Percentiles rank a stretch among this genome's conserved stretches.
Conservation (phyloP, 53 echinoderm and acorn worm genomes). For the Astropecten irregularis region DNA sequence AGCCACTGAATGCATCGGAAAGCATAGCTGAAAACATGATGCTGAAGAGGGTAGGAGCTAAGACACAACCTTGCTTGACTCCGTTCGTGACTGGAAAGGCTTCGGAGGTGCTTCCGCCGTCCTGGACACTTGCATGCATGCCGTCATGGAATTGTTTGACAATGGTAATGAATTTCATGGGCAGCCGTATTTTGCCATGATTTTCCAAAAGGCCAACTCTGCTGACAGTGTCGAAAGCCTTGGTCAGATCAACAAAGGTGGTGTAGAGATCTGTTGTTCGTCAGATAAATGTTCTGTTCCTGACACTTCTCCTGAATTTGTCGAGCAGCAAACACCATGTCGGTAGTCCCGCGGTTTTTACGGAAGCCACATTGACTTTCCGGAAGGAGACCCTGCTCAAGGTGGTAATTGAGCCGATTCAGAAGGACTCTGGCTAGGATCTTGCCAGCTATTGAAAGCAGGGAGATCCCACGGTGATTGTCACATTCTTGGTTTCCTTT, state of each 20-base stretch:
- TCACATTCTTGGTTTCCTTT: conserved; percentile 30
- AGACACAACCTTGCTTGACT: conserved; percentile 12
- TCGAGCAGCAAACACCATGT: conserved; percentile 23
- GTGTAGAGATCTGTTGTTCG: not conserved
- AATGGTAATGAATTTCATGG: not conserved
- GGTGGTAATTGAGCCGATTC: not conserved
- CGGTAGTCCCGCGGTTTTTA: not conserved
- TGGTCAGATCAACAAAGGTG: not conserved
- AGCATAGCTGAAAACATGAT: conserved; percentile 12
- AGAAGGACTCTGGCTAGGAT: not conserved
- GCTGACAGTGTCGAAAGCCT: conserved; percentile 15
- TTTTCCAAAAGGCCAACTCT: conserved; percentile 55
- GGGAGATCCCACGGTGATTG: conserved; percentile 36
- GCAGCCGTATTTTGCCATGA: conserved; percentile 53
- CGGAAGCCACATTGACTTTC: conserved; percentile 29
- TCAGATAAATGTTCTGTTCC: not conserved
- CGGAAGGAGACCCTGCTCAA: conserved; percentile 6
- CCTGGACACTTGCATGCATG: conserved; percentile 25
- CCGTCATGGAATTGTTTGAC: not conserved
- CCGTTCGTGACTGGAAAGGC: conserved; percentile 37
- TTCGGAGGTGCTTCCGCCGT: conserved; percentile 6
- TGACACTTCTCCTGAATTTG: conserved; percentile 38
- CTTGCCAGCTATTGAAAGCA: conserved; percentile 32
- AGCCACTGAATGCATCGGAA: not conserved
- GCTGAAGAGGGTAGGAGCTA: conserved; percentile 9